Evolutionary conservation across 2,888 invertebrate species (phyloP).

Genomic region (Cyrtodaria siliqua): DNA sequence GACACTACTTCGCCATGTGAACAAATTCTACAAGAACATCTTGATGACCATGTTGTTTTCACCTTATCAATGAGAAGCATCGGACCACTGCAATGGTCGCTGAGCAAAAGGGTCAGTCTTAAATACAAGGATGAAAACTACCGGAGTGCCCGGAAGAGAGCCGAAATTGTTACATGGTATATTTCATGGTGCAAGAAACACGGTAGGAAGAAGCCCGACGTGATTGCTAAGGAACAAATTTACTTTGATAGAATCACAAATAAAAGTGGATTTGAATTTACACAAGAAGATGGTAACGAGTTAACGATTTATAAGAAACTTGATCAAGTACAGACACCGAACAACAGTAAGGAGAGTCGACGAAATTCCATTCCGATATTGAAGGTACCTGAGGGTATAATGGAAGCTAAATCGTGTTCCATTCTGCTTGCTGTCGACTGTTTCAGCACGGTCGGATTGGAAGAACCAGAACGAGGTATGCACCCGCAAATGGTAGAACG

Average conservation of each 20-base stretch:
- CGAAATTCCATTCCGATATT: too few relatives aligned
- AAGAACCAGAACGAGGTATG: constrained; percentile 23
- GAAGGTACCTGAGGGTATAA: constrained; percentile 17
- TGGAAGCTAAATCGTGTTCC: constrained; percentile 11
- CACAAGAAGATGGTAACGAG: too few relatives aligned
- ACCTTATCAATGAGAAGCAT: constrained; percentile 20
- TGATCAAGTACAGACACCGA: too few relatives aligned
- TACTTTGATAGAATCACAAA: too few relatives aligned
- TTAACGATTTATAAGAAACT: too few relatives aligned
- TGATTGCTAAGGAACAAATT: too few relatives aligned
- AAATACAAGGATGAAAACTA: too few relatives aligned
- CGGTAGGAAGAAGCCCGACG: not conserved
- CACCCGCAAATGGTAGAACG: constrained; percentile 26
- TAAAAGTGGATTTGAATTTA: not conserved
- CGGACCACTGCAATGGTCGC: constrained; percentile 8
- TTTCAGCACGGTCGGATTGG: constrained; percentile 19
- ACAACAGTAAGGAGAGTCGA: too few relatives aligned
- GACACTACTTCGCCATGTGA: constrained; percentile 1
- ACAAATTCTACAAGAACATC: not conserved
- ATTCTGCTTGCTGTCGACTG: constrained; percentile 7
- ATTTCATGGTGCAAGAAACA: not conserved
- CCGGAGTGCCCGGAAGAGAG: not conserved
- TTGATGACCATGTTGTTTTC: constrained; percentile 1
- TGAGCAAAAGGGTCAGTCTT: not conserved
- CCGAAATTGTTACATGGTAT: constrained; percentile 3